A percentile compares a stretch with the other conserved stretches of the same genome.
Conservation (phyloP, 1,140 invertebrate genomes). For the Lutraria rhynchaena region DNA sequence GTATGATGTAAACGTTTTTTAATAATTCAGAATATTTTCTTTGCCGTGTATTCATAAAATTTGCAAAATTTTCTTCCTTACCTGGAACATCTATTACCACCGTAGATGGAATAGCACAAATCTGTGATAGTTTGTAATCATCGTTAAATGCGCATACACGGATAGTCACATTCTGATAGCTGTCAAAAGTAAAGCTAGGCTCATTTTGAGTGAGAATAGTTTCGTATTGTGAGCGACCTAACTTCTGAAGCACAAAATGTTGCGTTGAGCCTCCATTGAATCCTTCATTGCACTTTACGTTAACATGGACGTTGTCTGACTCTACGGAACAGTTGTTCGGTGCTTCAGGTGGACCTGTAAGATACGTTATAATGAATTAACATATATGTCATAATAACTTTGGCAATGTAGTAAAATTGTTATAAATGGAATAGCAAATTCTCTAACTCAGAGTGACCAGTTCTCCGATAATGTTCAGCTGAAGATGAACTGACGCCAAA, state of each 20-base stretch:
- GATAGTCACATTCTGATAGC: constrained; percentile 54
- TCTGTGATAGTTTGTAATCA: constrained; percentile 33
- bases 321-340: constrained; percentile 57
- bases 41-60: too few species aligned
- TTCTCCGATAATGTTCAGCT: too few species aligned
- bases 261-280: constrained; percentile 66
- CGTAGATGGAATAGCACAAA: constrained; percentile 41
- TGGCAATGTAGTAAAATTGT: too few species aligned
- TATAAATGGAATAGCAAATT: too few species aligned
- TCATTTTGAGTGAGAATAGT: constrained; percentile 7
- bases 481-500: too few species aligned
- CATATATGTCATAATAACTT: background rate
- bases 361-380: background rate
- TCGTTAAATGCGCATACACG: constrained; percentile 62
- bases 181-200: constrained; percentile 44
- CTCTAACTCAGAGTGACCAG: too few species aligned
- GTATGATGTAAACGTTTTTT: too few species aligned
- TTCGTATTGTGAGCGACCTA: constrained; percentile 18
- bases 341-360: constrained; percentile 65
- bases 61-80: too few species aligned
- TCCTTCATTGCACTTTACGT: constrained; percentile 57
- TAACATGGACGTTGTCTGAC: constrained; percentile 4
- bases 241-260: constrained; percentile 60
- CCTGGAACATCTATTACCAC: background rate
- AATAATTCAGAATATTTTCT: too few species aligned